A percentile compares a stretch with the other conserved stretches of the same genome.
Evolutionary conservation across 2,113 vertebrate species (phyloP).

Genomic region (Probosciger aterrimus): DNA sequence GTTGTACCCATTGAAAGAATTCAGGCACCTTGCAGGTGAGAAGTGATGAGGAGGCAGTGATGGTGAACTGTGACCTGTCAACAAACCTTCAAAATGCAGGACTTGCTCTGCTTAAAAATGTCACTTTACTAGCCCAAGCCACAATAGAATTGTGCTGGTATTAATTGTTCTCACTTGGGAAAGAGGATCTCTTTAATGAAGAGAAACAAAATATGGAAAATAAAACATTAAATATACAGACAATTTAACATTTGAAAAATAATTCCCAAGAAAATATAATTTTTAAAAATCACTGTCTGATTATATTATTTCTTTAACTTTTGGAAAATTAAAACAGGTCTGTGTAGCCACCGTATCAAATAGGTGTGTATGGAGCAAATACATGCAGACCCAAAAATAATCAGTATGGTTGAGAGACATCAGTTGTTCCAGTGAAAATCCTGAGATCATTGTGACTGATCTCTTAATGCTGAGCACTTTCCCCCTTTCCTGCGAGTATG

Average conservation of each 20-base stretch:
- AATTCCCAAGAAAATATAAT: neutral
- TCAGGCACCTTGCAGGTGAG: neutral
- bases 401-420: neutral
- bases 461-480: neutral
- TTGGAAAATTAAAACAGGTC: neutral
- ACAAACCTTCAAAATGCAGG: neutral
- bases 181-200: neutral
- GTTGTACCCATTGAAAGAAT: neutral
- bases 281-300: neutral
- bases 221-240: neutral
- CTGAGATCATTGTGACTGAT: neutral
- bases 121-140: neutral
- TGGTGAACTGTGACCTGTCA: neutral
- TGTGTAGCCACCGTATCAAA: neutral
- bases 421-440: neutral
- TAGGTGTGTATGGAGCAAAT: neutral
- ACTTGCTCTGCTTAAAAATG: neutral
- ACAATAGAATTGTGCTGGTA: neutral
- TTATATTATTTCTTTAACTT: neutral
- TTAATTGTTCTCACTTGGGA: neutral
- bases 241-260: neutral
- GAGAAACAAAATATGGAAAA: neutral
- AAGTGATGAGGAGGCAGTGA: neutral
- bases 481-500: rapidly evolving
- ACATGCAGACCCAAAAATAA: neutral